A percentile compares a stretch with the other conserved stretches of the same genome.
Evolutionary conservation across 1,140 invertebrate genomes (phyloP).

Genomic region (Drosophila funebris): DNA sequence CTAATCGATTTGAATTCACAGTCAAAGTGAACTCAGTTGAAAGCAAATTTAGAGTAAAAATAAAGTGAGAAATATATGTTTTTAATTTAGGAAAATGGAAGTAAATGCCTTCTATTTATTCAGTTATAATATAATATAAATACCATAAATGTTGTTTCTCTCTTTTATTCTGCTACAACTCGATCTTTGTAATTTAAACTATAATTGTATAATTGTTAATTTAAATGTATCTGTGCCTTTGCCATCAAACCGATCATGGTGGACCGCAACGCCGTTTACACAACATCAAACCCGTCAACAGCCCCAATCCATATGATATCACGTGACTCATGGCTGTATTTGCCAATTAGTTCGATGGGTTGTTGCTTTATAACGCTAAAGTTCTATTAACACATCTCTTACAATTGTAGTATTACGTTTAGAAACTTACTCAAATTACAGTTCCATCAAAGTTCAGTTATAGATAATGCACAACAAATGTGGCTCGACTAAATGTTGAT

Average conservation of each 20-base stretch:
- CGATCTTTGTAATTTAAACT: not conserved
- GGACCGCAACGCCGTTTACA: constrained; percentile 37
- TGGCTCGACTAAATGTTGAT: not conserved
- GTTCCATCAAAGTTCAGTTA: not conserved
- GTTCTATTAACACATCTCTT: too few relatives aligned
- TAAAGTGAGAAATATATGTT: too few relatives aligned
- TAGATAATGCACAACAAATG: not conserved
- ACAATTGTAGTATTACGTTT: too few relatives aligned
- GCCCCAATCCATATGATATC: constrained; percentile 57
- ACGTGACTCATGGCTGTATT: constrained; percentile 44
- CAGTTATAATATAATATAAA: too few relatives aligned
- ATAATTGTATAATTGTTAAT: not conserved
- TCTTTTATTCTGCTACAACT: not conserved
- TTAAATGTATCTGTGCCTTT: not conserved
- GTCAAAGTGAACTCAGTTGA: not conserved
- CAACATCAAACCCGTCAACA: constrained; percentile 53
- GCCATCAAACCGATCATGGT: not conserved
- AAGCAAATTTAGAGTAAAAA: too few relatives aligned
- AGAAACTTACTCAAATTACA: not conserved
- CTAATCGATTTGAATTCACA: not conserved
- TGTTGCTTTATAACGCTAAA: not conserved
- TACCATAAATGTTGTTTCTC: too few relatives aligned
- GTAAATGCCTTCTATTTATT: too few relatives aligned
- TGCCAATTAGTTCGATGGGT: not conserved
- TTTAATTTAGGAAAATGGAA: too few relatives aligned